Percentiles rank a stretch among this genome's conserved stretches.
Evolutionary conservation across 1,140 invertebrate genomes (phyloP).

Genomic region (Agraylea sexmaculata): DNA sequence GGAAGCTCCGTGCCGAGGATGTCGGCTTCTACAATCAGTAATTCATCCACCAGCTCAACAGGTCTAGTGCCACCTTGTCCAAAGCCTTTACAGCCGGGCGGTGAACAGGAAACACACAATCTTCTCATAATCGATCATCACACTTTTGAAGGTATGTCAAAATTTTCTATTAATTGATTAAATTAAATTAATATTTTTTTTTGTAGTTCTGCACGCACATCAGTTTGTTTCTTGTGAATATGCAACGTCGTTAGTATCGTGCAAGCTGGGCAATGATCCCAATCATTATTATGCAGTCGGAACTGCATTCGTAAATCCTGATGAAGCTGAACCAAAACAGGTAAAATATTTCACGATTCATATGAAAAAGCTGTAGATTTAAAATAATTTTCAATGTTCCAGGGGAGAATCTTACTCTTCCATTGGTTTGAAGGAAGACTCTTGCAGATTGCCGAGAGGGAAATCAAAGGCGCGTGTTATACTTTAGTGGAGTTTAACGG

Average conservation of each 20-base stretch:
- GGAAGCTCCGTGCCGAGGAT: conserved; percentile 46
- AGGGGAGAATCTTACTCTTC: conserved; percentile 80
- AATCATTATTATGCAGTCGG: conserved; percentile 90
- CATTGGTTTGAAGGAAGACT: conserved; percentile 86
- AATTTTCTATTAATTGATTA: neutral
- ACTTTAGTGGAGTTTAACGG: conserved; percentile 87
- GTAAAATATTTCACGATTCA: conserved; percentile 18
- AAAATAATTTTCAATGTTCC: conserved; percentile 14
- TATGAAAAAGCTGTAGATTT: neutral
- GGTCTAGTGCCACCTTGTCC: conserved; percentile 46
- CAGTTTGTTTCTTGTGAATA: conserved; percentile 83
- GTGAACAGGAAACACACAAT: conserved; percentile 86
- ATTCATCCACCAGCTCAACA: conserved; percentile 15
- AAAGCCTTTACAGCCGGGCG: conserved; percentile 68
- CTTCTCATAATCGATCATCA: conserved; percentile 91
- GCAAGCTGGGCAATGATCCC: conserved; percentile 82
- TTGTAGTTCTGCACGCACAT: conserved; percentile 77
- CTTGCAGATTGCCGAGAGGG: conserved; percentile 84
- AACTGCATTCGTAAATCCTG: conserved; percentile 84
- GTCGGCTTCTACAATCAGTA: conserved; percentile 21
- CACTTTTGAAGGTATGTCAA: conserved; percentile 67
- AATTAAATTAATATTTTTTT: conserved; percentile 7
- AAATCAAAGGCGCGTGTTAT: conserved; percentile 92
- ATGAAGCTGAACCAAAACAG: conserved; percentile 89
- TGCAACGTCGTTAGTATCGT: conserved; percentile 80